Evolutionary conservation across 2,888 invertebrate species (phyloP), one percentile per base, ranked within the genome.

Genomic region (Desoria tigrina): DNA sequence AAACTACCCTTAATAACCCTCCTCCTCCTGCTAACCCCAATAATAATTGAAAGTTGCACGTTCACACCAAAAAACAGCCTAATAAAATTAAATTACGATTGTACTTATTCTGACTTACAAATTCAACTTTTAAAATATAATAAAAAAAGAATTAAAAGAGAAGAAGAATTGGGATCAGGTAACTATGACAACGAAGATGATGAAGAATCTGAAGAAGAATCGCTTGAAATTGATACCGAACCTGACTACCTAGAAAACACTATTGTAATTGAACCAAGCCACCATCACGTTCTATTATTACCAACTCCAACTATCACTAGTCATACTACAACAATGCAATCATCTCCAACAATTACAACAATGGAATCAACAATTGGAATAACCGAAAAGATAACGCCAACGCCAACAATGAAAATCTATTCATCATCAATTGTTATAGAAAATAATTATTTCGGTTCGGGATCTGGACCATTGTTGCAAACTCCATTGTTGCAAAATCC

Each of bases 171-270:
- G 24, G 58, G 58, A 4, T 58, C 58, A 26, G 58, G 58, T 18
- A 28, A 60, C 45, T 18, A 49, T 51, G 59, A 49, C 23, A 49
- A 59, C 24, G 61, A 60, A 6, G 61, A 60, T 28, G 49, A 50
- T 2, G 50, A 51, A 24, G 61, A 50, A 32, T 45, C 45, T 18
- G 24, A 51, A 27, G 61, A 60, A 11, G 23, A 59, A 24, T 23
- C 23, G 26, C 18, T 59, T 49, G 59, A 59, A 42, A 49, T 37
- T 26, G 26, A 18, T 21, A 16, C 14, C 24, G 24, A 39, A 39
- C 9, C 14, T 11, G 39, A n/a, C 11, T 21, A 14, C 9, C 11
- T 49, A 11, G 49, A 49, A 49, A 7, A 7, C 7, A 49, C 49
- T 14, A 14, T 21, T 49, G 11, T 18, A 49, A n/a, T 49, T 16